A percentile compares a stretch with the other conserved stretches of the same genome.
phyloP scores from a whole-genome alignment of 2,888 invertebrate genomes.

The Lasioglossum figueresi region DNA sequence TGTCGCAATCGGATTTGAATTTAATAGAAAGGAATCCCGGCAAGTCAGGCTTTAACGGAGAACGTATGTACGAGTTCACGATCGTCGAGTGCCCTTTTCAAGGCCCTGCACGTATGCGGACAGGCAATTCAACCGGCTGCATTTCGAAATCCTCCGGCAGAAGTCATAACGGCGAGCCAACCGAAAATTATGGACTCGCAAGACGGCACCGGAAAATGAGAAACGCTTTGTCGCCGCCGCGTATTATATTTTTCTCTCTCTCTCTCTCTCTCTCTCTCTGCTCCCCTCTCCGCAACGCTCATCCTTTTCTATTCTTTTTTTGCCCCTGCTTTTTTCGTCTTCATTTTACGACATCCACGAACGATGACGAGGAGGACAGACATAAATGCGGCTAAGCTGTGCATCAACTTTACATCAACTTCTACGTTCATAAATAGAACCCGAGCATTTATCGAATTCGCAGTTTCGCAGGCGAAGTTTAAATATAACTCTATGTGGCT shows the following conservation, averaged over 20 bases:
- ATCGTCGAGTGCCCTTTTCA: constrained; percentile 45
- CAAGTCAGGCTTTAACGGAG: constrained; percentile 31
- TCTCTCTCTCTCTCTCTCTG: background rate
- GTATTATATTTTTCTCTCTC: background rate
- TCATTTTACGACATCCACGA: constrained; percentile 47
- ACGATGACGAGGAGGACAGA: constrained; percentile 35
- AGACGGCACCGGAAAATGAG: constrained; percentile 39
- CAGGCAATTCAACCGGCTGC: constrained; percentile 37
- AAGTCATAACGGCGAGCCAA: constrained; percentile 59
- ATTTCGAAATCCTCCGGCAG: constrained; percentile 55
- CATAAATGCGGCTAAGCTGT: background rate
- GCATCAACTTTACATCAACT: background rate
- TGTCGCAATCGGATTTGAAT: constrained; percentile 11
- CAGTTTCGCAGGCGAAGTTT: background rate
- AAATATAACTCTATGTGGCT: background rate
- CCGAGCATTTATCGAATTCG: too few relatives aligned
- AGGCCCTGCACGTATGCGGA: constrained; percentile 58
- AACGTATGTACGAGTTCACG: constrained; percentile 15
- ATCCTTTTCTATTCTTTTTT: background rate
- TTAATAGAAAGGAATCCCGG: constrained; percentile 12
- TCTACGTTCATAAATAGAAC: background rate
- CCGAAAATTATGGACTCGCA: constrained; percentile 41
- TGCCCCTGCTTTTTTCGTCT: background rate
- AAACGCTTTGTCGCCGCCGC: constrained; percentile 31
- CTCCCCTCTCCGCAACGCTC: background rate